phyloP scores from a whole-genome alignment of 2,797 vertebrate species.

The Prunella strophiata region DNA sequence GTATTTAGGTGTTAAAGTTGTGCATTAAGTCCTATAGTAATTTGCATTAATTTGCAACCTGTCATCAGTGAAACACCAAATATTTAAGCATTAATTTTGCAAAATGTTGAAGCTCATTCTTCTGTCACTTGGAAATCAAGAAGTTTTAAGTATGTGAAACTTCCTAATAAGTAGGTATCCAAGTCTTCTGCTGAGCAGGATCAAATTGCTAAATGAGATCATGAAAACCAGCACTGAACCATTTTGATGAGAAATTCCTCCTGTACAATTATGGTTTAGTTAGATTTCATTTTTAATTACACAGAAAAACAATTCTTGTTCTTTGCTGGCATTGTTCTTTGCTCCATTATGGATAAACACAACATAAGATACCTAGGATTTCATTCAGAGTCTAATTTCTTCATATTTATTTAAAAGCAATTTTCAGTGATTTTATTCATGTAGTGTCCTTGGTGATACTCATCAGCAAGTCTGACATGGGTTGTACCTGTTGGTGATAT shows the following conservation, averaged over 20 bases:
- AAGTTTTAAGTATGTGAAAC: not conserved
- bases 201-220: not conserved
- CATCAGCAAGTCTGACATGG: not conserved
- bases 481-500: not conserved
- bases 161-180: not conserved
- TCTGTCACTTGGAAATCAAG: not conserved
- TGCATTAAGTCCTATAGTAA: not conserved
- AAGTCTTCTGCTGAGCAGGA: not conserved
- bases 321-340: not conserved
- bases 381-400: not conserved
- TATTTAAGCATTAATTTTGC: not conserved
- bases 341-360: not conserved
- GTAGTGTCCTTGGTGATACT: not conserved
- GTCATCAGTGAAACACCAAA: not conserved
- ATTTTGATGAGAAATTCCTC: not conserved
- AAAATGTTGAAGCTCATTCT: not conserved
- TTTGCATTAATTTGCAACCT: constrained; percentile 14
- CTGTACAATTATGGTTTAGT: not conserved
- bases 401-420: not conserved
- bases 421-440: not conserved
- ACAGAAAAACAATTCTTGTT: not conserved
- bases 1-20: constrained; percentile 34
- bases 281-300: not conserved
- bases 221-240: not conserved
- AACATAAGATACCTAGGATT: not conserved